Base-by-base conservation (phyloP, 2,888 invertebrate species). In the Lasioglossum morio region DNA sequence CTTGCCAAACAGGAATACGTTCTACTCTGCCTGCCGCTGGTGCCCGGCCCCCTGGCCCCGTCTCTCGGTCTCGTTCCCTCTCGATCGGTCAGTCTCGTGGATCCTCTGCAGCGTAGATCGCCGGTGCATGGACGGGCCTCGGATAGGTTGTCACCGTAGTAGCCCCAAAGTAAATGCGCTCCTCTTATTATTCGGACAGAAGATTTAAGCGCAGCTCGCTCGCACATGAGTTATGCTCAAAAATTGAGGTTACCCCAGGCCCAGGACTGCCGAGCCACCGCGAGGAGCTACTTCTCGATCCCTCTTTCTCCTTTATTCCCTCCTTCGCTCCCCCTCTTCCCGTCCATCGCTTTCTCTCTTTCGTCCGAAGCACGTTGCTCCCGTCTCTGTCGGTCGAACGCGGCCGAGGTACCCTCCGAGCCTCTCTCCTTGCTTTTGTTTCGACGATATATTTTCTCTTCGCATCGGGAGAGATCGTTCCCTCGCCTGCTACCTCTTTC, bases 141-240 rank as follows among this genome's bases (percentile, higher is more conserved):
- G 89, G 92, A 93, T 92, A 92, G 93, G 89, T 93, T 93, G 93
- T 93, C 93, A 93, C 93, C 91, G 93, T 90, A 88, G 92, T 92
- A 91, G 92, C 79, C 90, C 91, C 90, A 92, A 93, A 93, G 93
- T 93, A 92, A 93, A 93, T 93, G 93, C 91, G 91, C 92, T 91
- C 91, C 92, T 93, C 92, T 94, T 93, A 92, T 93, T 94, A 93
- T 93, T 93, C 93, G 90, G 93, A 93, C 92, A 92, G 91, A 94
- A 93, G 93, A 93, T 94, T 94, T 93, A 93, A 94, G 92, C 92
- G 91, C 89, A 87, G 91, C 87, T 91, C 90, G 88, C 89, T 90
- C 89, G 91, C 91, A 85, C 93, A 93, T 93, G 92, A 94, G 92
- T 93, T 93, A 93, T 93, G 93, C 93, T 93, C 92, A 92, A 93